phyloP scores from a whole-genome alignment of 2,113 vertebrate species.

The Sceloporus tristichus region DNA sequence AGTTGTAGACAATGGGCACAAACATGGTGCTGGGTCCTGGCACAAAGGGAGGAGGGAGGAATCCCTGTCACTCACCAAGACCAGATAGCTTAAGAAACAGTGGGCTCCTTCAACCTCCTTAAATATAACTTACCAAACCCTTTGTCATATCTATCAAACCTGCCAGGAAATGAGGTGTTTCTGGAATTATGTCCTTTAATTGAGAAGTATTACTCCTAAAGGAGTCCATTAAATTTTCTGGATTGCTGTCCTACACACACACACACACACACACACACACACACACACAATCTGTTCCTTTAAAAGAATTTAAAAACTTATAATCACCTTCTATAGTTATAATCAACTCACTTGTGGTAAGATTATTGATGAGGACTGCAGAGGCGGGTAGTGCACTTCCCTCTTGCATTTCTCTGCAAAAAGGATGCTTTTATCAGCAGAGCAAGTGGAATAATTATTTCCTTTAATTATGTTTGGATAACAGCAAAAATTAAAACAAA shows the following conservation, averaged over 20 bases:
- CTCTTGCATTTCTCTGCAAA: slow-evolving; percentile 46
- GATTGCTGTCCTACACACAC: slow-evolving; percentile 19
- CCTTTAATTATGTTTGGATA: slow-evolving; percentile 23
- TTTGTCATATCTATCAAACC: not conserved
- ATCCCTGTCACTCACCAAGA: too few relatives aligned
- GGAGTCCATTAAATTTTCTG: slow-evolving; percentile 47
- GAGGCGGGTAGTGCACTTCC: slow-evolving; percentile 59
- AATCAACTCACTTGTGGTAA: slow-evolving; percentile 58
- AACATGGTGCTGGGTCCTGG: too few relatives aligned
- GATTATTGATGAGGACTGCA: slow-evolving; percentile 55
- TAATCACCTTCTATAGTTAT: slow-evolving; percentile 33
- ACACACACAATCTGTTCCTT: slow-evolving; percentile 42
- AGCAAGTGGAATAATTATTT: slow-evolving; percentile 40
- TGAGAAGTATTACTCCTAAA: slow-evolving; percentile 29
- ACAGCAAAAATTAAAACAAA: slow-evolving; percentile 51
- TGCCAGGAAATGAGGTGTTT: not conserved
- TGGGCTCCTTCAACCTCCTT: not conserved
- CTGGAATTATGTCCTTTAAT: not conserved
- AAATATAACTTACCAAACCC: not conserved
- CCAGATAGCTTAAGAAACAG: too few relatives aligned
- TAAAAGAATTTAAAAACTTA: slow-evolving; percentile 22
- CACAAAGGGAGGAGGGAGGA: too few relatives aligned
- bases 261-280: too few relatives aligned
- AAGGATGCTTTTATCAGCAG: slow-evolving; percentile 56
- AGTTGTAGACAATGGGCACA: too few relatives aligned